phyloP scores from a whole-genome alignment of 2,113 vertebrate species.

The Octodon degus region DNA sequence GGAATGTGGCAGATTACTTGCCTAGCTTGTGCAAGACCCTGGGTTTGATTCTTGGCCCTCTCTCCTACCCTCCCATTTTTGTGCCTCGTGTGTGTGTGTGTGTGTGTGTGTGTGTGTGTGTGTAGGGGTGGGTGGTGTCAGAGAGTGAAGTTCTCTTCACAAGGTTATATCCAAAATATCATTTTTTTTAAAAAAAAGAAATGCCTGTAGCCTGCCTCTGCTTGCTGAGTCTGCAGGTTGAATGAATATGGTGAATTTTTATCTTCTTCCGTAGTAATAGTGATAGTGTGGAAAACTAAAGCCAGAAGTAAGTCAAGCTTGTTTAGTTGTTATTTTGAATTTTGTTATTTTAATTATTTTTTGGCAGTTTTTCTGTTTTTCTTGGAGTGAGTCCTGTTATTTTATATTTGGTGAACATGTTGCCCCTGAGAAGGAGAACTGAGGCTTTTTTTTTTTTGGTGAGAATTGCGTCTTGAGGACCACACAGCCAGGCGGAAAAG shows the following conservation, averaged over 20 bases:
- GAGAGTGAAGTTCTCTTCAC: background rate
- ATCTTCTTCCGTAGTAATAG: background rate
- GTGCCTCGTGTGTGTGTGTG: background rate
- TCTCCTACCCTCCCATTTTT: background rate
- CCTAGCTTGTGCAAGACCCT: background rate
- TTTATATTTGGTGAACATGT: conserved; percentile 17
- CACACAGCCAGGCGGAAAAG: background rate
- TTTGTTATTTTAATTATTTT: conserved; percentile 42
- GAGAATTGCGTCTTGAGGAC: background rate
- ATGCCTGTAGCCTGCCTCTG: background rate
- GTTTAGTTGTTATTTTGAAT: conserved; percentile 1
- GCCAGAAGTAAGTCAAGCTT: background rate
- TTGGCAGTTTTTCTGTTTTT: background rate
- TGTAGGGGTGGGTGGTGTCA: background rate
- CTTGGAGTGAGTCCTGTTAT: background rate
- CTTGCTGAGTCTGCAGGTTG: background rate
- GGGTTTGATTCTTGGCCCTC: background rate
- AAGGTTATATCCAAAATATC: background rate
- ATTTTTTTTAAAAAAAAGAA: background rate
- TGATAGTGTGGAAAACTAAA: conserved; percentile 17
- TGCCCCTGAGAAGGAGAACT: background rate
- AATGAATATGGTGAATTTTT: conserved; percentile 18
- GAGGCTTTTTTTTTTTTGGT: background rate
- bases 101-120: background rate
- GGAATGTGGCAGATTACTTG: background rate